These are phyloP conservation scores for Spisula solida DNA, from an alignment of 2,888 invertebrate genomes.

Conservation along the genomic window DNA sequence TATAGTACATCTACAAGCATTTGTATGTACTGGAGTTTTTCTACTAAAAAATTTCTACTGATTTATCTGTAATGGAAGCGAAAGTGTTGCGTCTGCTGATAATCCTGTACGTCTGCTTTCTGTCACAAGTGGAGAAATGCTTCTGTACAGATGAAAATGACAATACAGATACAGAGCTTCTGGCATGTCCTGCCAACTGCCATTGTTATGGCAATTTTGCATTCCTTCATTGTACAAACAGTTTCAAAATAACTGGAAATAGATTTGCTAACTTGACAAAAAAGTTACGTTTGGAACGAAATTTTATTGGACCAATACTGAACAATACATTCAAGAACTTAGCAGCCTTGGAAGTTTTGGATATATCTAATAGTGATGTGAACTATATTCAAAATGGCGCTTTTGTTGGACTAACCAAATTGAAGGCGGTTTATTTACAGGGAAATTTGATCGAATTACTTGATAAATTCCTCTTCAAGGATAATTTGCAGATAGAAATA, in stretches of 20 bases:
- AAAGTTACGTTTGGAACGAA: conserved; percentile 64
- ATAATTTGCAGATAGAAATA: conserved; percentile 71
- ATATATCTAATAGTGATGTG: conserved; percentile 69
- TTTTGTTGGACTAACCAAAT: conserved; percentile 66
- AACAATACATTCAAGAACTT: conserved; percentile 70
- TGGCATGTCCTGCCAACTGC: conserved; percentile 62
- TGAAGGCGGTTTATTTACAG: conserved; percentile 67
- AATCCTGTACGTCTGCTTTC: conserved; percentile 25
- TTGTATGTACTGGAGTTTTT: not conserved
- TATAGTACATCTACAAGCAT: too few relatives aligned
- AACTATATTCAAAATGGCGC: conserved; percentile 68
- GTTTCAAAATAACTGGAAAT: conserved; percentile 40
- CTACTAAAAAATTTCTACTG: not conserved
- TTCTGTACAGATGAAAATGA: conserved; percentile 26
- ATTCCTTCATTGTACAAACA: conserved; percentile 53
- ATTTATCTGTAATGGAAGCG: conserved; percentile 24
- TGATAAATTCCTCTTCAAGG: conserved; percentile 74
- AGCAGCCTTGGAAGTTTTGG: conserved; percentile 65
- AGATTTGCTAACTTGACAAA: conserved; percentile 57
- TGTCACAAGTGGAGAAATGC: conserved; percentile 39
- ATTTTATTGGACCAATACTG: conserved; percentile 71
- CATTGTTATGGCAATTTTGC: conserved; percentile 49
- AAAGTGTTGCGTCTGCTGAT: conserved; percentile 30
- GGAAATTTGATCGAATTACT: conserved; percentile 75
- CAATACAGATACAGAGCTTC: conserved; percentile 9